Base-by-base conservation (phyloP, 2,797 vertebrate genomes). In the Pyrocephalus nanus region DNA sequence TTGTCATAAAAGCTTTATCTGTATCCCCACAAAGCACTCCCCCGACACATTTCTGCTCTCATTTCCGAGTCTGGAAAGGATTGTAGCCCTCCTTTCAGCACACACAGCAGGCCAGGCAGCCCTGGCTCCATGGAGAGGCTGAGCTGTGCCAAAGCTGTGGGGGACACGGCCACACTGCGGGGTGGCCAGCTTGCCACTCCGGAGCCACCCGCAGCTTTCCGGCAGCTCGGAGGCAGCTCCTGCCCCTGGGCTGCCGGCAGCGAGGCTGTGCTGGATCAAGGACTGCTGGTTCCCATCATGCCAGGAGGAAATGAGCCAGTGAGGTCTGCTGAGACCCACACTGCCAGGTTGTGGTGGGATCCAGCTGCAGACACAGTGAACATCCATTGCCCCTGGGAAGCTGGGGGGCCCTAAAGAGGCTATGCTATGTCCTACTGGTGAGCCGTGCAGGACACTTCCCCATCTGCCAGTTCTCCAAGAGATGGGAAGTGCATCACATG, bases 101-200 rank as follows among this genome's bases (percentile, higher is more conserved):
- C 55, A 53, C 1, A 0, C 7, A 1, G 23, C 72, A 66, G 78
- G 36, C 42, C 53, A 45, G 51, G 77, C 71, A 58, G 43, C n/a
- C 83, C 12, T 6, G 0, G 81, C 72, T 83, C 83, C 18, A 4
- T 10, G 66, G 70, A 83, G 79, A 67, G 38, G 58, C 62, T 20
- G 67, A 12, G 73, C 29, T 27, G 32, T 69, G 85, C 91, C 91
- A 74, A 70, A 66, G 94, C 78, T 1, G 4, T 16, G 61, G 29
- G 57, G 87, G 69, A 38, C 81, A 83, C 0, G 3, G 15, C 18
- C 0, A 0, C 73, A 15, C 38, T 14, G 91, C 1, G 0, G 58
- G 54, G 27, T 34, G 67, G 38, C 54, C 58, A 12, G 47, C 48
- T 38, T 8, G 60, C 42, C 0, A 2, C 38, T 48, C 71, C 45